A percentile compares a stretch with the other conserved stretches of the same genome.
Conservation (phyloP, 2,797 vertebrate species). For the Oreochromis grahami region DNA sequence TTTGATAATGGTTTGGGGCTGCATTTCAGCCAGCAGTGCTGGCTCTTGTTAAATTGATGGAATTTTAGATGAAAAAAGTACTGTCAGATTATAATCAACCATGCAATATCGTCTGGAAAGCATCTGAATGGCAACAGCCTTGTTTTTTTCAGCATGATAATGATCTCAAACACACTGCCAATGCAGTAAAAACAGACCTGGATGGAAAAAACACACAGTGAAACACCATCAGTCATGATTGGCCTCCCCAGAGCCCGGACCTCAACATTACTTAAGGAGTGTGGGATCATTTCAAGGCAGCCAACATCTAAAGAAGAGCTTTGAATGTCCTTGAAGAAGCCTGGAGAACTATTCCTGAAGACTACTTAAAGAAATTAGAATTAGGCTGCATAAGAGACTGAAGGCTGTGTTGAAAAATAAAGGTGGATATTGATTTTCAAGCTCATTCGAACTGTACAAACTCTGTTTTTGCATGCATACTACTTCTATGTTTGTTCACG, state of each 20-base stretch:
- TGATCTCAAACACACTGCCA: background rate
- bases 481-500: background rate
- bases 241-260: background rate
- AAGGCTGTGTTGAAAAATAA: background rate
- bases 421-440: background rate
- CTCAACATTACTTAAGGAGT: background rate
- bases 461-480: background rate
- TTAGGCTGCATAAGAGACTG: background rate
- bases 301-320: background rate
- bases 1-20: background rate
- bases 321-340: background rate
- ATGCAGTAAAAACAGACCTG: background rate
- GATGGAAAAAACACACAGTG: background rate
- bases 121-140: background rate
- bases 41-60: background rate
- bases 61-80: background rate
- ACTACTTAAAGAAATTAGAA: background rate
- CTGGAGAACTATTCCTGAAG: background rate
- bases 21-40: background rate
- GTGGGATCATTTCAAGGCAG: background rate
- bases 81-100: background rate
- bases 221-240: background rate
- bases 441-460: rapidly evolving
- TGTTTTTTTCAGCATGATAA: background rate
- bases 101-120: background rate